Base-by-base conservation (phyloP, 2,113 vertebrate genomes). In the Theristicus caerulescens region DNA sequence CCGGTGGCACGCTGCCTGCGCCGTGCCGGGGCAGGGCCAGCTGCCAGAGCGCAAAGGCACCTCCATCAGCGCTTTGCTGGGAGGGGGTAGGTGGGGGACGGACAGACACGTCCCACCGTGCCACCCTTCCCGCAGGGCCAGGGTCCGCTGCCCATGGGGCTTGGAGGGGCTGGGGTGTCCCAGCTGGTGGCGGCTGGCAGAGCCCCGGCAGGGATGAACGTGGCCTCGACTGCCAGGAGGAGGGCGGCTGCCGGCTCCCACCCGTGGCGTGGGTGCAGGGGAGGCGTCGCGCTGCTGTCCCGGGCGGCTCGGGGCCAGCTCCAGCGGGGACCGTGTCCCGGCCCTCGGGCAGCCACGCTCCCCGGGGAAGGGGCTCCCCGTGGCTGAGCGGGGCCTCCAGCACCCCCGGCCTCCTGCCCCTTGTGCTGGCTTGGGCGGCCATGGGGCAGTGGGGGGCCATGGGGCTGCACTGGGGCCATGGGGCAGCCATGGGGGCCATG, bases 1-100 rank as follows among this genome's bases (percentile, higher is more conserved):
- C 67, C 6, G 5, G 22, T 58, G 73, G 18, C n/a, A 9, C 2
- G 2, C 16, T 6, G 54, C 61, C 69, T 6, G 6, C 1, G 15
- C 61, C 9, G 8, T 34, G 62, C 40, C 62, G 2, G 47, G 64
- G n/a, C 66, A 55, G 26, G 42, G 58, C 69, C 17, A 9, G 34
- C 42, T 13, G 22, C 46, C 13, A 16, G 16, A 8, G n/a, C 8
- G 7, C 46, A 4, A 22, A 42, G 44, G 29, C 34, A 7, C 15
- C 40, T 55, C 31, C 62, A 9, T 20, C 79, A 47, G 46, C 32
- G 2, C 51, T 47, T 22, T 5, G 15, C 2, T 4, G 16, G 34
- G 5, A 29, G 65, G 38, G 2, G 16, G 58, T 11, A 18, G 66
- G 58, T 1, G 7, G n/a, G 17, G 40, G 31, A 6, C 1, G 10